Percentiles rank a stretch among this genome's conserved stretches.
phyloP scores from a whole-genome alignment of 2,113 vertebrate species.

The Choloepus hoffmanni region DNA sequence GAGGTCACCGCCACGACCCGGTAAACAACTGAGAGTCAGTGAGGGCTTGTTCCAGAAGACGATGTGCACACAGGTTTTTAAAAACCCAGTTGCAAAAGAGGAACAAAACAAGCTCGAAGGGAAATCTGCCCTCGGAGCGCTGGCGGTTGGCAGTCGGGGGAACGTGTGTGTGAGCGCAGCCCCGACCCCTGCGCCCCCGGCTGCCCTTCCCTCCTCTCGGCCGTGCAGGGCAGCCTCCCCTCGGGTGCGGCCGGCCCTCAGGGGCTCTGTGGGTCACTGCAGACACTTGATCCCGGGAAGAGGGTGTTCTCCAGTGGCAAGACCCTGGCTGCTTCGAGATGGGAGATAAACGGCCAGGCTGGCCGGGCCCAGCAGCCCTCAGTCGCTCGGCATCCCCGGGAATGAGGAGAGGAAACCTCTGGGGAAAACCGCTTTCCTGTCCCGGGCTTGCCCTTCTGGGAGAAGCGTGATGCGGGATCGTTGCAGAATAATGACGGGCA shows the following conservation, averaged over 20 bases:
- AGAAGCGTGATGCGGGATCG: too few species aligned
- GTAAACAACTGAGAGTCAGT: slow-evolving; percentile 82
- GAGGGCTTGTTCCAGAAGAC: slow-evolving; percentile 76
- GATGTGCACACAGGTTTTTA: not conserved
- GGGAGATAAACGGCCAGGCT: slow-evolving; percentile 66
- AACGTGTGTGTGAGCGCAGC: too few species aligned
- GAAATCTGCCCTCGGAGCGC: too few species aligned
- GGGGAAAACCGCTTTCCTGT: not conserved
- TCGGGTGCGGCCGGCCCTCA: too few species aligned
- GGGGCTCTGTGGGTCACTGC: too few species aligned
- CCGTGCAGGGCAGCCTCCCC: too few species aligned
- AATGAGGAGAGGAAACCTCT: not conserved
- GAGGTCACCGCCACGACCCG: slow-evolving; percentile 54
- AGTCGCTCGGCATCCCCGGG: not conserved
- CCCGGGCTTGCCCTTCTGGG: too few species aligned
- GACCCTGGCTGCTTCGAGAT: slow-evolving; percentile 3
- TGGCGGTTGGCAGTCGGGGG: not conserved
- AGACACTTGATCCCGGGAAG: not conserved
- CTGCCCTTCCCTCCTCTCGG: too few species aligned
- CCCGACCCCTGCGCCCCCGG: too few species aligned
- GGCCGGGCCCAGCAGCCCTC: slow-evolving; percentile 22
- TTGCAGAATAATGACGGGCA: too few species aligned
- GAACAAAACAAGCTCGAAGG: not conserved
- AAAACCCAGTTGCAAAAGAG: slow-evolving; percentile 37
- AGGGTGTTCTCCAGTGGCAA: slow-evolving; percentile 47